Evolutionary conservation across 2,888 invertebrate species (phyloP).

Genomic region (Lomographa bimaculata): DNA sequence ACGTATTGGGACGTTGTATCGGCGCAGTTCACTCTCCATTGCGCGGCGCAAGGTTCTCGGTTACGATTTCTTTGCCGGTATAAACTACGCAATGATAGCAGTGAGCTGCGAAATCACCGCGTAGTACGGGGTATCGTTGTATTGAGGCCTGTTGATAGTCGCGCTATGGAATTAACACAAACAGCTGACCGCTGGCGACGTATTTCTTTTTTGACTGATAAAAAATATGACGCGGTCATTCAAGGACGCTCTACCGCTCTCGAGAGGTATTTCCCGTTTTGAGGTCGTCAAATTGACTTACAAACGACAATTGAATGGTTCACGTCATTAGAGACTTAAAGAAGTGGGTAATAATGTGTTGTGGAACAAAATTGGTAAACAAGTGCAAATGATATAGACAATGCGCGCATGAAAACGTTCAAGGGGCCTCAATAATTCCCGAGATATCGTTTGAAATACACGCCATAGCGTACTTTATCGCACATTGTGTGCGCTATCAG

Average conservation of each 20-base stretch:
- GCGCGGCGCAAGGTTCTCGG: constrained; percentile 35
- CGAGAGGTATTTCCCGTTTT: constrained; percentile 73
- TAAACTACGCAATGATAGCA: constrained; percentile 45
- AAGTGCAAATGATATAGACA: constrained; percentile 30
- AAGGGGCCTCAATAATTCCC: constrained; percentile 57
- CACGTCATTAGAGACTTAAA: constrained; percentile 25
- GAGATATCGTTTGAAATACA: constrained; percentile 76
- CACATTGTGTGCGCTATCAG: constrained; percentile 69
- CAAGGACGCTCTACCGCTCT: constrained; percentile 73
- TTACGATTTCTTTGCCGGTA: not conserved
- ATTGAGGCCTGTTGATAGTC: constrained; percentile 70
- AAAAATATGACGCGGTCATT: constrained; percentile 78
- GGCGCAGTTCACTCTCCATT: constrained; percentile 48
- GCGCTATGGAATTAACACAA: constrained; percentile 72
- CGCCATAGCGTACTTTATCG: constrained; percentile 71
- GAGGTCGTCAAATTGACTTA: constrained; percentile 53
- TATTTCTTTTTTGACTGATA: constrained; percentile 73
- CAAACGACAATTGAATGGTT: constrained; percentile 46
- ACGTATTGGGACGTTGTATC: constrained; percentile 34
- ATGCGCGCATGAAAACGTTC: constrained; percentile 28
- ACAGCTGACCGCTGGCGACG: constrained; percentile 78
- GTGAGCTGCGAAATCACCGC: constrained; percentile 20
- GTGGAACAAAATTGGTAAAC: constrained; percentile 17
- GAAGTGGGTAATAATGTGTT: constrained; percentile 26
- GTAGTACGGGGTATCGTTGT: constrained; percentile 40